These are phyloP conservation scores for Odontocolon sp. DNA, from an alignment of 2,888 invertebrate genomes.

Conservation along the genomic window DNA sequence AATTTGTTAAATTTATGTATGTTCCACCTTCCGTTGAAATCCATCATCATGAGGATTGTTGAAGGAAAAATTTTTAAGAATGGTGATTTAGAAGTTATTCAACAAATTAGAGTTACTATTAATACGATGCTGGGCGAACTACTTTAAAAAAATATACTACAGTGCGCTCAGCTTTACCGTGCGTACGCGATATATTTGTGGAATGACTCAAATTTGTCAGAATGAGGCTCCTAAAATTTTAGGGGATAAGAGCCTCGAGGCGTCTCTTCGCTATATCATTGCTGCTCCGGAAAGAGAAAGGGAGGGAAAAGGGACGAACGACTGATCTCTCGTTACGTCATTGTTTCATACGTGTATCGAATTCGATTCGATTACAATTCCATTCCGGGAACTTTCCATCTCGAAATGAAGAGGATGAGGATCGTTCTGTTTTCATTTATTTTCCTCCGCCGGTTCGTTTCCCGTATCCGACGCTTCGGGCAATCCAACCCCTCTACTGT, in stretches of 20 bases:
- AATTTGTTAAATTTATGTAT: no score
- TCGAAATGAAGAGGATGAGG: slow-evolving; percentile 19
- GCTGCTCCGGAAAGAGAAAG: not conserved
- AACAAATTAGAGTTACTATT: no score
- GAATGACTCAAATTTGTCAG: no score
- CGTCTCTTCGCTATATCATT: not conserved
- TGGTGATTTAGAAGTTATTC: no score
- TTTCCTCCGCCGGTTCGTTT: slow-evolving; percentile 56
- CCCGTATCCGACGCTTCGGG: slow-evolving; percentile 50
- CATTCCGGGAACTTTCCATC: slow-evolving; percentile 52
- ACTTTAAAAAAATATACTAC: no score
- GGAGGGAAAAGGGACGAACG: not conserved
- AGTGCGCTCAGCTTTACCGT: no score
- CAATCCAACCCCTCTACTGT: slow-evolving; percentile 4
- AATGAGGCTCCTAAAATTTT: no score
- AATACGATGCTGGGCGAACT: no score
- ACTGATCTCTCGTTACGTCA: not conserved
- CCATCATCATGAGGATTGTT: no score
- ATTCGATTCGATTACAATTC: slow-evolving; percentile 59
- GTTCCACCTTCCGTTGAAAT: no score
- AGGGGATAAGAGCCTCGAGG: not conserved
- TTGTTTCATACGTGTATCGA: slow-evolving; percentile 47
- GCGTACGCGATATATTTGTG: no score
- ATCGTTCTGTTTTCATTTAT: slow-evolving; percentile 23
- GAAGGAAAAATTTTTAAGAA: no score